Percentiles rank a stretch among this genome's conserved stretches.
These are phyloP conservation scores for Eubasilissa regina DNA, from an alignment of 1,140 invertebrate genomes.

Conservation along the genomic window DNA sequence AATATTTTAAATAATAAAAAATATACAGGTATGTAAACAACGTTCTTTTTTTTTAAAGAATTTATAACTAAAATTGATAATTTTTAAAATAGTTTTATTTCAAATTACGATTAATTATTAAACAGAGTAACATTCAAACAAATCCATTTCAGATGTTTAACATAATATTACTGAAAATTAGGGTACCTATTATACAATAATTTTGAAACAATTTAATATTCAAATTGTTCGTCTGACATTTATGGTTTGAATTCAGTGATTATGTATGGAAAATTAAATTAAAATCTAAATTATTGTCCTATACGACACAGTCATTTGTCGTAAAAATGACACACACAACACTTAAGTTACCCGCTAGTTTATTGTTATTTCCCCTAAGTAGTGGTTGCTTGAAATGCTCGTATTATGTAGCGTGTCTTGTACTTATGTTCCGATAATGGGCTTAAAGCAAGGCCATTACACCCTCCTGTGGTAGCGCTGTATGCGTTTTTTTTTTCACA, in stretches of 20 bases:
- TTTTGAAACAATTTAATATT: neutral
- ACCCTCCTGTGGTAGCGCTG: neutral
- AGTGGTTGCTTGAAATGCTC: slow-evolving; percentile 30
- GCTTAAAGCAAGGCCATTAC: neutral
- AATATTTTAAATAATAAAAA: too few relatives aligned
- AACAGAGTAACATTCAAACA: too few relatives aligned
- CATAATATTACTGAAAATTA: too few relatives aligned
- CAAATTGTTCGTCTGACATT: neutral
- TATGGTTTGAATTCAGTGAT: slow-evolving; percentile 1
- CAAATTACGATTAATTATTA: too few relatives aligned
- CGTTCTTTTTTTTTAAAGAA: too few relatives aligned
- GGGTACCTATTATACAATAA: too few relatives aligned
- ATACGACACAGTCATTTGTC: slow-evolving; percentile 16
- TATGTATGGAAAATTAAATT: slow-evolving; percentile 26
- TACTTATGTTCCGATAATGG: slow-evolving; percentile 15
- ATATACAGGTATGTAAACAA: too few relatives aligned
- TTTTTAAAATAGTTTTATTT: too few relatives aligned
- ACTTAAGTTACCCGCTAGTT: neutral
- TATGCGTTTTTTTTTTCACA: neutral
- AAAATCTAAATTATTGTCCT: slow-evolving; percentile 13
- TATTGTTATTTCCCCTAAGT: slow-evolving; percentile 38
- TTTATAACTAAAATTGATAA: too few relatives aligned
- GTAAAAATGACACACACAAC: slow-evolving; percentile 19
- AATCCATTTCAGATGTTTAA: too few relatives aligned
- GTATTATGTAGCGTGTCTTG: slow-evolving; percentile 6